Percentiles rank a stretch among this genome's conserved stretches.
Evolutionary conservation across 2,797 vertebrate species (phyloP).

Genomic region (Botia almorhae): DNA sequence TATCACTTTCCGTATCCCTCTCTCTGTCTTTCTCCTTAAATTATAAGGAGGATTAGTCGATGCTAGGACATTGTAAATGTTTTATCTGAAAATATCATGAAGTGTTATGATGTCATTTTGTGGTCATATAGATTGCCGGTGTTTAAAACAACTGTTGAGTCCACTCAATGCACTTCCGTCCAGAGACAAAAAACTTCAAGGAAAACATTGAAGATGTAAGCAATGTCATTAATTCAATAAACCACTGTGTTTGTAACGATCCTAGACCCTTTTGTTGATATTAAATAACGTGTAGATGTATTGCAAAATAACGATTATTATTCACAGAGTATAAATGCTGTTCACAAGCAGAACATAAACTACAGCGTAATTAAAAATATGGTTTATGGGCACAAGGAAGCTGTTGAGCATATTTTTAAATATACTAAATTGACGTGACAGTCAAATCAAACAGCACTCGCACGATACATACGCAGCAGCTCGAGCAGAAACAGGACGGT

Average conservation of each 20-base stretch:
- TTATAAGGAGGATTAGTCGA: conserved; percentile 81
- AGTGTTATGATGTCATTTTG: conserved; percentile 78
- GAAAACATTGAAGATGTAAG: conserved; percentile 86
- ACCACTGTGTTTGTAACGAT: conserved; percentile 86
- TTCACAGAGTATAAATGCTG: background rate
- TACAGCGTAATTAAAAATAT: background rate
- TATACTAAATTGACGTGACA: conserved; percentile 39
- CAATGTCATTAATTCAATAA: conserved; percentile 91
- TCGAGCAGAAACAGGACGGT: conserved; percentile 74
- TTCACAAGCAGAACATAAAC: background rate
- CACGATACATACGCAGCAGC: conserved; percentile 45
- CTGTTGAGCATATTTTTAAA: conserved; percentile 48
- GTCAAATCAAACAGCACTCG: conserved; percentile 58
- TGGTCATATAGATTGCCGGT: conserved; percentile 77
- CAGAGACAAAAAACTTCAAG: conserved; percentile 82
- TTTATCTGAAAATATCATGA: conserved; percentile 71
- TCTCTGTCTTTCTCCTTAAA: conserved; percentile 66
- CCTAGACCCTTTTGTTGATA: conserved; percentile 62
- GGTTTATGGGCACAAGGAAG: background rate
- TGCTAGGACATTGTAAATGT: conserved; percentile 77
- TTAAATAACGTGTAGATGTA: conserved; percentile 11
- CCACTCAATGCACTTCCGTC: conserved; percentile 84
- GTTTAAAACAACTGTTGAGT: conserved; percentile 80
- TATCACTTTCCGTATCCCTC: conserved; percentile 55
- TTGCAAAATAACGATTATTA: conserved; percentile 11